phyloP scores from a whole-genome alignment of 2,797 vertebrate species.

The Varecia variegata region DNA sequence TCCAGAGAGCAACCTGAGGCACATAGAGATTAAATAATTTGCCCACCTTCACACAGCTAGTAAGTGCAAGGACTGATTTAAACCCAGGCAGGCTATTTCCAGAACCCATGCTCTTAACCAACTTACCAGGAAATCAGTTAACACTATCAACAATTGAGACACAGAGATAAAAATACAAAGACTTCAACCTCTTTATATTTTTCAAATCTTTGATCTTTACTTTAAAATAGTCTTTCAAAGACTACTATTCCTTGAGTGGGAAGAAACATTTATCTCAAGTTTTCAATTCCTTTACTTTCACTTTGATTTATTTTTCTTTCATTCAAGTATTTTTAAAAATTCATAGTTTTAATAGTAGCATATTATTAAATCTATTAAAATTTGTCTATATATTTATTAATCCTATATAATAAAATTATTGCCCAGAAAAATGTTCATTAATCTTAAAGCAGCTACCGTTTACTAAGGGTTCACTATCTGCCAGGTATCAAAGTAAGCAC shows the following conservation, averaged over 20 bases:
- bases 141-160: slow-evolving; percentile 13
- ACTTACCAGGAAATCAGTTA: neutral
- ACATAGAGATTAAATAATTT: slow-evolving; percentile 18
- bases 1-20: neutral
- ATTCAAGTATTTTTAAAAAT: neutral
- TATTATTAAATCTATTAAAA: slow-evolving; percentile 5
- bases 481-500: neutral
- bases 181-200: neutral
- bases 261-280: slow-evolving; percentile 24
- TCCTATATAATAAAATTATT: slow-evolving; percentile 9
- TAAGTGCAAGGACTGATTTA: neutral
- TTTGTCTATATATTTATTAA: slow-evolving; percentile 5
- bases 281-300: neutral
- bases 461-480: neutral
- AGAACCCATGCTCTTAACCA: neutral
- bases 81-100: neutral
- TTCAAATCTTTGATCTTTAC: slow-evolving; percentile 24
- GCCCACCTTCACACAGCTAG: neutral
- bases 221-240: slow-evolving; percentile 27
- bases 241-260: neutral
- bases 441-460: neutral
- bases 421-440: neutral
- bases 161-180: neutral
- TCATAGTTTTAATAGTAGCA: neutral
- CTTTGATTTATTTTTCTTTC: slow-evolving; percentile 20